Conservation (phyloP, 2,888 invertebrate species). For the Macrosoma leucophasiata region DNA sequence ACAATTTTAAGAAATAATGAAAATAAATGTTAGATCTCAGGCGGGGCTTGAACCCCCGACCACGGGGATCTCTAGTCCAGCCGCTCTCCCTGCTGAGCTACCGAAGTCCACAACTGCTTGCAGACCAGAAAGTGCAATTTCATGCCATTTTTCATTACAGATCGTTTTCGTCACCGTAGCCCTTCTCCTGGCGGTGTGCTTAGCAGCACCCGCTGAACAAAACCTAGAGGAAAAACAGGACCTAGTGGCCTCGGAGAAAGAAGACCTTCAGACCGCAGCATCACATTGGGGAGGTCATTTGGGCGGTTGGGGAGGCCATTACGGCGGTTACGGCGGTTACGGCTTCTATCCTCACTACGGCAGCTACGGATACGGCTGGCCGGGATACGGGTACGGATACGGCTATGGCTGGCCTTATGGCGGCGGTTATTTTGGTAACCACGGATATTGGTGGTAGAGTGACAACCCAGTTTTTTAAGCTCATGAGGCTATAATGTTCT, state of each 20-base stretch:
- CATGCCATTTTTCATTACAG: constrained; percentile 39
- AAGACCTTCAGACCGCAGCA: constrained; percentile 60
- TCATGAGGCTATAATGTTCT: constrained; percentile 1
- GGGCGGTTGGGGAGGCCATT: constrained; percentile 38
- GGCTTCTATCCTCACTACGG: constrained; percentile 32
- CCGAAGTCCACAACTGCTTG: constrained; percentile 11
- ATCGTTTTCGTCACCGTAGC: constrained; percentile 39
- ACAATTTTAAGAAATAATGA: no score
- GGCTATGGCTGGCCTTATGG: constrained; percentile 27
- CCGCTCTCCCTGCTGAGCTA: not conserved
- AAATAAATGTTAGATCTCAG: no score
- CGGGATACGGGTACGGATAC: constrained; percentile 26
- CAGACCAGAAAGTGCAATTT: constrained; percentile 2
- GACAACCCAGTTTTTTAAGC: not conserved
- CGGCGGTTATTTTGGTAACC: constrained; percentile 24
- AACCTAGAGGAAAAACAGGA: constrained; percentile 40
- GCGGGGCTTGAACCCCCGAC: not conserved
- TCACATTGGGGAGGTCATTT: constrained; percentile 53
- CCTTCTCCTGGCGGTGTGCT: constrained; percentile 37
- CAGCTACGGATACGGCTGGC: constrained; percentile 26
- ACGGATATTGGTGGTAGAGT: constrained; percentile 26
- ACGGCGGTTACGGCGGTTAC: constrained; percentile 33
- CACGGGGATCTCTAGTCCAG: not conserved
- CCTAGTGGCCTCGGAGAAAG: constrained; percentile 41
- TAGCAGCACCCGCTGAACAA: constrained; percentile 48